Percentiles rank a stretch among this genome's conserved stretches.
Evolutionary conservation across 37 sponge, comb jelly and placozoan genomes (phyloP).

Genomic region (Lycopodina hypogea): DNA sequence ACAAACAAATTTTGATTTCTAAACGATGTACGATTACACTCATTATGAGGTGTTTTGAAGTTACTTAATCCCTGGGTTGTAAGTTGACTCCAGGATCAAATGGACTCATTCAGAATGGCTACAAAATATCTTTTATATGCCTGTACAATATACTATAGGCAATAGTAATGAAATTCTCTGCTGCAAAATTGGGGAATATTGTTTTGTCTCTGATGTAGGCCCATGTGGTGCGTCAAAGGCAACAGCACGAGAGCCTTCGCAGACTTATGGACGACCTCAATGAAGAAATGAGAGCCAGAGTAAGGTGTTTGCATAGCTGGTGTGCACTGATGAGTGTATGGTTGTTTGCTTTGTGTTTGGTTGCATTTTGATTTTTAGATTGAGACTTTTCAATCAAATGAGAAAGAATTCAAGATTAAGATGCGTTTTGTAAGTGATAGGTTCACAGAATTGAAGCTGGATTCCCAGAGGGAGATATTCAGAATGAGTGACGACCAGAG

Average conservation of each 20-base stretch:
- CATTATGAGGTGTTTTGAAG: too few species aligned
- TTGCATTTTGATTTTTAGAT: constrained; percentile 23
- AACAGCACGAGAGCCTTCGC: constrained; percentile 14
- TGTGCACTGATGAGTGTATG: background rate
- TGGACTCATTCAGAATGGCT: too few species aligned
- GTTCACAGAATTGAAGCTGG: constrained; percentile 54
- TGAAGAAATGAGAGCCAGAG: constrained; percentile 50
- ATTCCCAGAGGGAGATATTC: constrained; percentile 58
- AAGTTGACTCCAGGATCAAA: too few species aligned
- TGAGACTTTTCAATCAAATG: constrained; percentile 33
- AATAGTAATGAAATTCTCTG: too few species aligned
- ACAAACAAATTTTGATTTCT: too few species aligned
- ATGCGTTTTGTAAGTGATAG: constrained; percentile 31
- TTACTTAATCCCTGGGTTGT: too few species aligned
- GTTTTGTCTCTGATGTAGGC: constrained; percentile 17
- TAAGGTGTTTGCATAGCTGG: background rate
- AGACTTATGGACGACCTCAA: constrained; percentile 22
- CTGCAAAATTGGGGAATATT: too few species aligned
- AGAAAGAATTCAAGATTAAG: constrained; percentile 12
- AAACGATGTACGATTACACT: too few species aligned
- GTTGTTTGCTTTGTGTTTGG: background rate
- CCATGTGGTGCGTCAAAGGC: constrained; percentile 41
- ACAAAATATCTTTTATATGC: too few species aligned
- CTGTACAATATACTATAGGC: too few species aligned
- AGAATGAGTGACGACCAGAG: constrained; percentile 45